Conservation (phyloP, 2,888 invertebrate genomes). For the Allophyes oxyacanthae region DNA sequence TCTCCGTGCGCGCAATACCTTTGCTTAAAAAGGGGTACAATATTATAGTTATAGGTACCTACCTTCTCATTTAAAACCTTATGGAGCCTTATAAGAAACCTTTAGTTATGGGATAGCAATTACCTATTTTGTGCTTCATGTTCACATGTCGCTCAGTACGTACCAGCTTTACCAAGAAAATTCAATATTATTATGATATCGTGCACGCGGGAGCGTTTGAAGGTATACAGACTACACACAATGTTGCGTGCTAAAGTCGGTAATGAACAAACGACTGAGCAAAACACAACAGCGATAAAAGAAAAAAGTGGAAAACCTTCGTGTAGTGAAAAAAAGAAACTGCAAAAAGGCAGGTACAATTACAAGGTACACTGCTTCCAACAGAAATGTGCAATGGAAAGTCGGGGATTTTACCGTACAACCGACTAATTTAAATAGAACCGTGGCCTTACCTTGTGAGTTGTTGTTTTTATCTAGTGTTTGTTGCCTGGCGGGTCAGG, state of each 20-base stretch:
- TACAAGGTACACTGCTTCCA: slow-evolving; percentile 51
- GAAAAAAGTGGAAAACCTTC: slow-evolving; percentile 28
- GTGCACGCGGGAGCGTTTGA: slow-evolving; percentile 41
- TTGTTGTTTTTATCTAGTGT: slow-evolving; percentile 61
- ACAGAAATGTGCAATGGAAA: slow-evolving; percentile 70
- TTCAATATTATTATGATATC: slow-evolving; percentile 33
- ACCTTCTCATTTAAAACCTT: no score
- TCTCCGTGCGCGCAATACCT: no score
- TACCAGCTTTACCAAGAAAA: neutral
- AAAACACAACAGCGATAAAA: slow-evolving; percentile 41
- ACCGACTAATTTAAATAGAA: slow-evolving; percentile 63
- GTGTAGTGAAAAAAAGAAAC: slow-evolving; percentile 41
- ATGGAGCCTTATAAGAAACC: no score
- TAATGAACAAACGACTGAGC: slow-evolving; percentile 38
- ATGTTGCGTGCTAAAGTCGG: slow-evolving; percentile 36
- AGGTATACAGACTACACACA: slow-evolving; percentile 28
- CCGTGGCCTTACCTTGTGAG: slow-evolving; percentile 54
- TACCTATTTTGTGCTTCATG: no score
- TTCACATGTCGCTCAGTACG: no score
- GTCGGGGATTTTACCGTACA: slow-evolving; percentile 55
- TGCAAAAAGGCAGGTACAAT: slow-evolving; percentile 48
- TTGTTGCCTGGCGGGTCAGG: slow-evolving; percentile 37
- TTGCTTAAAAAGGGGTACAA: no score
- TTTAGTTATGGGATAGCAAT: no score
- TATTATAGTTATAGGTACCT: no score